Base-by-base conservation (phyloP, 2,113 vertebrate genomes). In the Tor tambroides region DNA sequence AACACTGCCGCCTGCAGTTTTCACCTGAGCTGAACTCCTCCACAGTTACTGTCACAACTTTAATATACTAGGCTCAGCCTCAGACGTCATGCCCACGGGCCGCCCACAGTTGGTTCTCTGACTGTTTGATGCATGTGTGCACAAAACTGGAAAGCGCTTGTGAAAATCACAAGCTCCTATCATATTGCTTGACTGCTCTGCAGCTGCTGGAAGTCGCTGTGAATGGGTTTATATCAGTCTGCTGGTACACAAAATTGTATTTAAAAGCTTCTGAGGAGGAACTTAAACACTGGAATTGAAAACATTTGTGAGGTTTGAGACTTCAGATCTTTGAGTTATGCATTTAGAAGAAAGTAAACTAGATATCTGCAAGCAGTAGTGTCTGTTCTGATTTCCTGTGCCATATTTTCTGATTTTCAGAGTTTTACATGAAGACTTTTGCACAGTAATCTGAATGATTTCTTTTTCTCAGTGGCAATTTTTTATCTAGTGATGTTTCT, bases 11-110 rank as follows among this genome's bases (percentile, higher is more conserved):
- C 17, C 72, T 69, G 35, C 43, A 46, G 54, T 35, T 43, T 38
- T 83, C 69, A 78, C 86, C 86, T 83, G 21, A 83, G 43, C 32
- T 32, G 54, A 85, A 84, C 87, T 80, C 71, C 17, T 32, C 14
- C 30, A 28, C 30, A 19, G 12, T 51, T 54, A 49, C 35, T 77
- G 72, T 69, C 30, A 35, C 71, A 81, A 81, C 51, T 17, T 12
- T 59, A 80, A 38, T n/a, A 15, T 41, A 38, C 28, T 74, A 71
- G 30, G 63, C n/a, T 49, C 8, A 19, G 41, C n/a, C 54, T 80
- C 32, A 63, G 35, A 63, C 6, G 30, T 17, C 21, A 61, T 41
- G 14, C 56, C 79, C 51, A 76, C 41, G 51, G 76, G n/a, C 76
- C 1, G 43, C 77, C 54, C 49, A 82, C n/a, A 19, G 35, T 49